A percentile compares a stretch with the other conserved stretches of the same genome.
These are phyloP conservation scores for Caenorhabditis virilis DNA, from an alignment of 2,888 invertebrate species.

Conservation along the genomic window DNA sequence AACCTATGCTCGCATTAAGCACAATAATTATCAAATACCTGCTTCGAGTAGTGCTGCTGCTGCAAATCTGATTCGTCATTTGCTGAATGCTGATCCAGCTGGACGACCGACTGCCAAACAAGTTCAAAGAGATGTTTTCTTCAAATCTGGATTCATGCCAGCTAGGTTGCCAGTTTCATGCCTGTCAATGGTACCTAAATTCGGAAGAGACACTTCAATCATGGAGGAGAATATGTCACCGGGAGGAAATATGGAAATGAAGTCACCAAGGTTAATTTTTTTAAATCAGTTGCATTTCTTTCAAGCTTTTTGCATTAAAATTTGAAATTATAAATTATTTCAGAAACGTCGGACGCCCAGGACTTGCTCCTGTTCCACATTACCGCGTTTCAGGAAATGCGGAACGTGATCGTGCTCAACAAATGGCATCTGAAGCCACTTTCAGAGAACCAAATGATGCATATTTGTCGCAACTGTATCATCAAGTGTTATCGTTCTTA, in stretches of 20 bases:
- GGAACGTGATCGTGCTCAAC: slow-evolving; percentile 28
- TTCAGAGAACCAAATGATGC: slow-evolving; percentile 39
- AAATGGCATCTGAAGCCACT: slow-evolving; percentile 27
- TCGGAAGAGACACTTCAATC: slow-evolving; percentile 68
- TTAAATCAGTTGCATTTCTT: neutral
- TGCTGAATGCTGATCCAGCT: slow-evolving; percentile 71
- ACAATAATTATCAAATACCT: slow-evolving; percentile 85
- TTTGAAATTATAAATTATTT: too few species aligned
- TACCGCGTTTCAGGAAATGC: slow-evolving; percentile 23
- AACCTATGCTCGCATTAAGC: slow-evolving; percentile 91
- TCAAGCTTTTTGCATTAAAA: neutral
- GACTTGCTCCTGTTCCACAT: slow-evolving; percentile 15
- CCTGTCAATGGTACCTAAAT: slow-evolving; percentile 90
- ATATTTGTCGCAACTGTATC: slow-evolving; percentile 29
- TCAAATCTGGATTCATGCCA: slow-evolving; percentile 78
- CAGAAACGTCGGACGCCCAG: slow-evolving; percentile 25
- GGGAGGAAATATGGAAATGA: slow-evolving; percentile 1
- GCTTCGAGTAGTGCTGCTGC: slow-evolving; percentile 60
- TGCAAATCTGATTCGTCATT: slow-evolving; percentile 69
- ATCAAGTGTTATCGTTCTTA: slow-evolving; percentile 19
- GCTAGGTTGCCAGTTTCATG: slow-evolving; percentile 86
- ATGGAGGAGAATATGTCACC: slow-evolving; percentile 32
- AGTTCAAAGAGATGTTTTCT: slow-evolving; percentile 50
- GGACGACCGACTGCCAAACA: slow-evolving; percentile 70
- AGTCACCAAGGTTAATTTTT: neutral